Evolutionary conservation across 1,140 invertebrate species (phyloP), one percentile per base, ranked within the genome.

Genomic region (Zaprionus davidi): DNA sequence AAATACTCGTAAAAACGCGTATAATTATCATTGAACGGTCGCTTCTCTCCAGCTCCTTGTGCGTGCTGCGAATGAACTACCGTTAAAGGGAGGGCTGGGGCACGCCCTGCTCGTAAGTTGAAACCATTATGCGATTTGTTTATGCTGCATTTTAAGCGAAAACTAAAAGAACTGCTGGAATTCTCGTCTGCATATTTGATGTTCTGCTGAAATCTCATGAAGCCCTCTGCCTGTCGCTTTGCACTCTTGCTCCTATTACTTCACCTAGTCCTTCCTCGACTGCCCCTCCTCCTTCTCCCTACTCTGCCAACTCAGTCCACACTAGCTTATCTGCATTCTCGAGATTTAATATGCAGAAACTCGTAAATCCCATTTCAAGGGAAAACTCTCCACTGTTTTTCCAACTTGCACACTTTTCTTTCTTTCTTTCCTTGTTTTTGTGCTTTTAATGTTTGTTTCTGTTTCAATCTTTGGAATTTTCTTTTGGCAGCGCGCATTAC

Each of bases 261-360:
- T 41, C 53, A 56, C 60, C 51, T 73, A 67, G 15, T 15, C 64
- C 60, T 13, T 9, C 24, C 13, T 38, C 2, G 5, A n/a, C 22
- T 28, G 15, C 24, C 15, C 17, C 15, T 5, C 20, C 2, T n/a
- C 1, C 13, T 3, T 5, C 17, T 65, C 58, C 60, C 62, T 64
- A 81, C 65, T 59, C 60, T 49, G 69, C 44, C 20, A 1, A n/a
- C 38, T 2, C 15, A 41, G 5, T n/a, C 38, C 41, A 44, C n/a
- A 46, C 41, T 46, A 46, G 41, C 41, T 46, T 46, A 46, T 46
- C 41, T 46, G 41, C 41, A 46, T 81, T 62, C 71, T 53, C 55
- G 36, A 87, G 79, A 86, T 86, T 86, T 87, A 74, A 86, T 83
- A 86, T 86, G 84, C 70, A 88, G 72, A 85, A 64, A 87, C 72